These are phyloP conservation scores for Gallinago paraguaiae DNA, from an alignment of 2,113 vertebrate species.

Conservation along the genomic window DNA sequence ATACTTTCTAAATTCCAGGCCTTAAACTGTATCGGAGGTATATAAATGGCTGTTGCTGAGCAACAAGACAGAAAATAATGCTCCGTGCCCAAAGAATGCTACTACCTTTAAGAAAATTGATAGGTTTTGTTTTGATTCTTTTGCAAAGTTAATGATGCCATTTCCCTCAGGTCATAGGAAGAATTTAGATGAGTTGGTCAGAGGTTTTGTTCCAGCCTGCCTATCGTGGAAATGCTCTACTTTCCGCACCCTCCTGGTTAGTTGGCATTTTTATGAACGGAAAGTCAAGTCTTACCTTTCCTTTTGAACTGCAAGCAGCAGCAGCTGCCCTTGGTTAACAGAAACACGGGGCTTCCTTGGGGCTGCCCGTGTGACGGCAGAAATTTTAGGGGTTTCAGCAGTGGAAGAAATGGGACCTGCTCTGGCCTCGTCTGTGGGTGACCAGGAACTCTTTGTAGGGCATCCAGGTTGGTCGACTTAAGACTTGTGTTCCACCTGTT, in stretches of 20 bases:
- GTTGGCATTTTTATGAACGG: not conserved
- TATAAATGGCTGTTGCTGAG: not conserved
- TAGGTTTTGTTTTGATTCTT: not conserved
- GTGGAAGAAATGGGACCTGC: not conserved
- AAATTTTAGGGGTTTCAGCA: not conserved
- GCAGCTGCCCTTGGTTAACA: not conserved
- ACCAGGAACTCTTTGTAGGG: not conserved
- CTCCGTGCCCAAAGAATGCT: not conserved
- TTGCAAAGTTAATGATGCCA: not conserved
- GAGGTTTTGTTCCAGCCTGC: not conserved
- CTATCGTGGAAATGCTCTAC: not conserved
- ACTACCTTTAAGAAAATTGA: not conserved
- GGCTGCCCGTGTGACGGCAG: fast-evolving
- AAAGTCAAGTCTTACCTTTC: not conserved
- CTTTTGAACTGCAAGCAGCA: not conserved
- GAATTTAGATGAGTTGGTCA: not conserved
- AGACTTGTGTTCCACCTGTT: not conserved
- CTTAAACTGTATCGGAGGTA: not conserved
- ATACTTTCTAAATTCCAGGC: not conserved
- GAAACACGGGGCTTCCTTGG: not conserved
- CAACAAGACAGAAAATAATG: not conserved
- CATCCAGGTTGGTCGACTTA: not conserved
- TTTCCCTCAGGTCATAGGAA: not conserved
- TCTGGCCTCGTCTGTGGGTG: not conserved
- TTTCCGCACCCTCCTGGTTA: not conserved